phyloP scores from a whole-genome alignment of 2,797 vertebrate species.

The Lagorchestes hirsutus region DNA sequence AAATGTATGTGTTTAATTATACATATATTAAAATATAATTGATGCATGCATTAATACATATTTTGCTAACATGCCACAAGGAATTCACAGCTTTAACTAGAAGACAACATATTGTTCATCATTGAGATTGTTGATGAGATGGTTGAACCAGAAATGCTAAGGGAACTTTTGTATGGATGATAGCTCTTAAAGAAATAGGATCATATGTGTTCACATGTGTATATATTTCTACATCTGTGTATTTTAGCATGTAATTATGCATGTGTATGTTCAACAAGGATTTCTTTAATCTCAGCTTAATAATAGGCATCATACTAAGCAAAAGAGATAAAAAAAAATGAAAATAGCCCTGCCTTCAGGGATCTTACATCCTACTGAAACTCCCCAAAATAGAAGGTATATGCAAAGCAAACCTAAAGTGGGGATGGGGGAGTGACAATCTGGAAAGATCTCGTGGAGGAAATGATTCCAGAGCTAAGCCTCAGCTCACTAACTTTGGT shows the following conservation, averaged over 20 bases:
- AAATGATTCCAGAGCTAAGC: background rate
- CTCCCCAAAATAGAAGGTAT: background rate
- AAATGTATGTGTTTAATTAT: background rate
- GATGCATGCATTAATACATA: background rate
- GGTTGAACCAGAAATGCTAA: background rate
- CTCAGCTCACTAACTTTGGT: background rate
- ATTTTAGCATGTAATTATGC: background rate
- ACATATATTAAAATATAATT: constrained; percentile 5
- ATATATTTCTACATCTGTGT: background rate
- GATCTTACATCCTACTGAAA: background rate
- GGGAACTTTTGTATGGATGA: background rate
- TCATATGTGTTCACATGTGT: background rate
- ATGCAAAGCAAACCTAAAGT: background rate
- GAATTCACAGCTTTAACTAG: background rate
- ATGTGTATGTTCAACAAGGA: background rate
- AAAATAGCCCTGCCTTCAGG: background rate
- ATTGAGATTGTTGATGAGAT: background rate
- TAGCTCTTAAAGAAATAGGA: background rate
- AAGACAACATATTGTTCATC: background rate
- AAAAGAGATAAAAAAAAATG: background rate
- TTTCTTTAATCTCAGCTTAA: background rate
- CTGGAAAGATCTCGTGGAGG: background rate
- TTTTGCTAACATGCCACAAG: background rate
- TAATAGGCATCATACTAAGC: background rate
- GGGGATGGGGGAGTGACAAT: background rate